Base-by-base conservation (phyloP, 1,140 invertebrate species). In the Grapholita molesta region DNA sequence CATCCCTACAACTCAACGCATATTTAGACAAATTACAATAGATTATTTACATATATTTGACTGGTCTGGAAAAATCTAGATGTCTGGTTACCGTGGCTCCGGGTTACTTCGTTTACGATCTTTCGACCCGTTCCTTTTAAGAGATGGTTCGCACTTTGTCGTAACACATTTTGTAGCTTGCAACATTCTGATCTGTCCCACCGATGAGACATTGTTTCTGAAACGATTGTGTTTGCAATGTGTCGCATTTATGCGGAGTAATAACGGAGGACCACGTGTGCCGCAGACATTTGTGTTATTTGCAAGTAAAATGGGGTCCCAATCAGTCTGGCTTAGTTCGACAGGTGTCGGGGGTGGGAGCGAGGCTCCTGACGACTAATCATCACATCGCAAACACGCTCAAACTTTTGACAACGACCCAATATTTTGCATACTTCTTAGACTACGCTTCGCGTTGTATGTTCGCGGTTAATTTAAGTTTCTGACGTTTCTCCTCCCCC, bases 251-350 rank as follows among this genome's bases (percentile, higher is more conserved):
- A 25, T 30, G 35, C n/a, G 18, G 65, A 48, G 32, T 28, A 67
- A 67, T 67, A 42, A 67, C 24, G 25, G 65, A 23, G 24, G 38
- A 21, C 65, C 65, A 52, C 65, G 65, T 38, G 42, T 48, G 35
- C 32, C 42, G 32, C 35, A 52, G 35, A 67, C 65, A 67, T 48
- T 48, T 52, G 42, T 52, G 42, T 18, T 67, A 52, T 67, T 48
- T 38, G 35, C 42, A 28, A 52, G 67, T 69, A 69, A 71, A 76
- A 64, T 71, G 48, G 57, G 72, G 55, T 67, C 72, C 72, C 76
- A 83, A 83, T 83, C 78, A 80, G 74, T 79, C 71, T 70, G 76
- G 77, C 77, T 76, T 71, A 76, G 77, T 78, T 76, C 72, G 78
- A 82, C 78, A 78, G 80, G 68, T 78, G 80, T 77, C 78, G 78